Evolutionary conservation across 2,888 invertebrate species (phyloP), one percentile per base, ranked within the genome.

Genomic region (Mayetiola destructor): DNA sequence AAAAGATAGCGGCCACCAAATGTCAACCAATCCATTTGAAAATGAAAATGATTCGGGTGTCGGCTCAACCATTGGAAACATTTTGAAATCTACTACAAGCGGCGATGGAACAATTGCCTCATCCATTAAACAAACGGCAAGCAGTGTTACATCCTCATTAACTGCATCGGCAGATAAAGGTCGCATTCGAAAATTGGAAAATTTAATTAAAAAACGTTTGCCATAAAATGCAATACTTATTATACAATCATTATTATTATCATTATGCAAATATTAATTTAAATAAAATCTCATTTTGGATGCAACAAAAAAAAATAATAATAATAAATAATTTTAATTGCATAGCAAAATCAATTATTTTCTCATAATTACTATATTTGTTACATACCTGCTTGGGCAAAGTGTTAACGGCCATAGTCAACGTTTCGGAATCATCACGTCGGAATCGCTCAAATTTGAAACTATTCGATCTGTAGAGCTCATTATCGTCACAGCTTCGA

Each of bases 381-480:
- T 53, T 54, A 73, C 77, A 74, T 67, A 85, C 86, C 84, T 85
- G 85, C 70, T 84, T 84, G 61, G 79, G 80, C 62, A 77, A 68
- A 42, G 72, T 70, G 67, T 73, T 63, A 35, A 77, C 73, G 62
- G 76, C 76, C 63, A 79, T 23, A 23, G 23, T 55, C 2, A 12
- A 77, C 63, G 84, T 84, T 67, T 77, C 77, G 1, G 39, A 77
- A 63, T 84, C 84, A 67, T 77, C 77, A 63, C 87, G 76, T 65
- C 86, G 82, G 68, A 88, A 88, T 58, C 87, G 76, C 74, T 88
- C 88, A 70, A 88, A 88, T 75, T 88, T 88, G 76, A 88, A 88
- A 73, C 88, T 88, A 71, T 88, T 88, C 62, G 88, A 88, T 63
- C 88, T 80, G 67, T 88, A 88, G 59, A 88, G 78, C 73, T 88